Evolutionary conservation across 2,797 vertebrate species (phyloP).

Genomic region (Simalia tracyae): DNA sequence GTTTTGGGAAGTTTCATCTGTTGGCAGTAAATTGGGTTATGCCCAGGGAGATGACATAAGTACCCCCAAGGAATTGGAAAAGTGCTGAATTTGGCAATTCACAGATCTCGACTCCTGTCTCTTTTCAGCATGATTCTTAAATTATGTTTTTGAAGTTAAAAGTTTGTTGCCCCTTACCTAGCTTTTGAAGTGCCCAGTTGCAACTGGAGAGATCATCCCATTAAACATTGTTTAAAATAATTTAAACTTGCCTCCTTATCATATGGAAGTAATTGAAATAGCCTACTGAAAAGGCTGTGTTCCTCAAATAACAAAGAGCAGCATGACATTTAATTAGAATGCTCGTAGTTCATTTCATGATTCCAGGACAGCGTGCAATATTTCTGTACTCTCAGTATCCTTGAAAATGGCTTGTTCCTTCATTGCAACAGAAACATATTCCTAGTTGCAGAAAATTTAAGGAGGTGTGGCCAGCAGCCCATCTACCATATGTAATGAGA

Average conservation of each 20-base stretch:
- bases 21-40: background rate
- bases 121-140: background rate
- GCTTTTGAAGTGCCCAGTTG: background rate
- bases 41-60: background rate
- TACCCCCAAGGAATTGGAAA: background rate
- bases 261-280: background rate
- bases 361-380: background rate
- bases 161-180: background rate
- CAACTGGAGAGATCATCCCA: background rate
- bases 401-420: background rate
- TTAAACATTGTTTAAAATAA: background rate
- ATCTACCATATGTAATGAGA: background rate
- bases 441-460: background rate
- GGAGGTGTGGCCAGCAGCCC: background rate
- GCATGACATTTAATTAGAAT: background rate
- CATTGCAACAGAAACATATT: background rate
- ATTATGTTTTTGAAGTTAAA: background rate
- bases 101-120: background rate
- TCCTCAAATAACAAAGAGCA: background rate
- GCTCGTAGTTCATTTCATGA: background rate
- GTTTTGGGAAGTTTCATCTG: background rate
- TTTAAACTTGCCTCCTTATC: background rate
- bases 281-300: background rate
- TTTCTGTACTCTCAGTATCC: background rate
- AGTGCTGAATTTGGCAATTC: background rate